phyloP scores from a whole-genome alignment of 1,140 invertebrate species.

The Capitella teleta region DNA sequence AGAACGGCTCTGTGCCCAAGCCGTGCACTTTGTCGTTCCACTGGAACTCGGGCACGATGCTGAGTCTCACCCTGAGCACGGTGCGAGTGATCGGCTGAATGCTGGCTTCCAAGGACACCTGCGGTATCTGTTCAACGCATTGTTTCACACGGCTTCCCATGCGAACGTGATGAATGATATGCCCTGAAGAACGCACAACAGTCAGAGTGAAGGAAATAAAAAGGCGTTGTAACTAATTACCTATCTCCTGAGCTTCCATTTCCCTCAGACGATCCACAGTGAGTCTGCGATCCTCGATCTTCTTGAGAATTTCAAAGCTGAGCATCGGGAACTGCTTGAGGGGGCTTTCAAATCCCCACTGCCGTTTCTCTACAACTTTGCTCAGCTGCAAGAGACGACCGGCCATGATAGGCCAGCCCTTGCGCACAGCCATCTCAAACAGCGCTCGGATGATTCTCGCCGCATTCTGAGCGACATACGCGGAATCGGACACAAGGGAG shows the following conservation, averaged over 20 bases:
- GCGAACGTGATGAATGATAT: conserved; percentile 63
- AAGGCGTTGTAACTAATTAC: conserved; percentile 21
- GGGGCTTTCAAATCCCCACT: conserved; percentile 79
- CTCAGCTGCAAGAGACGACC: conserved; percentile 63
- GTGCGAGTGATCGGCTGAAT: conserved; percentile 88
- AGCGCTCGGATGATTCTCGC: conserved; percentile 77
- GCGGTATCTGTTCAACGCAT: conserved; percentile 73
- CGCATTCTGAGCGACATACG: conserved; percentile 86
- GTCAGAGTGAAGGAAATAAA: not conserved
- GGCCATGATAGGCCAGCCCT: conserved; percentile 80
- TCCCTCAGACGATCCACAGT: conserved; percentile 67
- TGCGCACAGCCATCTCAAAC: conserved; percentile 84
- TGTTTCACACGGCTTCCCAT: conserved; percentile 67
- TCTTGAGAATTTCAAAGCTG: conserved; percentile 63
- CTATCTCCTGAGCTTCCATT: conserved; percentile 76
- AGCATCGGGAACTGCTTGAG: conserved; percentile 75
- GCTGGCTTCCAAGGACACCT: conserved; percentile 65
- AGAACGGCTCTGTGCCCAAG: conserved; percentile 77
- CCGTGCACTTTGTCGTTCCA: conserved; percentile 57
- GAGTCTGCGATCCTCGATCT: conserved; percentile 66
- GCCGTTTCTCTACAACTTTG: conserved; percentile 64
- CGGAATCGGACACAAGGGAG: conserved; percentile 83
- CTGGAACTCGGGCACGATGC: conserved; percentile 69
- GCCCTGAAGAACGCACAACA: conserved; percentile 43
- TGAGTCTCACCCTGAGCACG: conserved; percentile 75